Percentiles rank a stretch among this genome's conserved stretches.
Evolutionary conservation across 2,888 invertebrate genomes (phyloP).

Genomic region (Heliconius hortense): DNA sequence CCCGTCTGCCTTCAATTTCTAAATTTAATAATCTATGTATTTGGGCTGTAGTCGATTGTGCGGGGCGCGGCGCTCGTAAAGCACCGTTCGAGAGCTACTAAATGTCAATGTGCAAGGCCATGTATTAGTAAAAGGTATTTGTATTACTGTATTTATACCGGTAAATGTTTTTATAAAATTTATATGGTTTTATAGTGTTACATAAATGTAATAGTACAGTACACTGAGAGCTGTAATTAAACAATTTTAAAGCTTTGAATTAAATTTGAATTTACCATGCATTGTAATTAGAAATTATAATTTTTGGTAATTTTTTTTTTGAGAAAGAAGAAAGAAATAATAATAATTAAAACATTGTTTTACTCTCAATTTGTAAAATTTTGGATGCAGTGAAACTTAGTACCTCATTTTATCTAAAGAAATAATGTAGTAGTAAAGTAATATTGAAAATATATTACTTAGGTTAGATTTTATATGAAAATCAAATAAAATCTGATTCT

Average conservation of each 20-base stretch:
- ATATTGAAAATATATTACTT: too few species aligned
- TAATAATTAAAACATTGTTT: background rate
- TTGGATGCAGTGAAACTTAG: background rate
- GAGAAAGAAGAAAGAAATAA: too few species aligned
- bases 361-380: background rate
- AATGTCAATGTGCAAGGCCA: constrained; percentile 68
- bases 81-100: constrained; percentile 62
- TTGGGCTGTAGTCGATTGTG: constrained; percentile 44
- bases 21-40: constrained; percentile 49
- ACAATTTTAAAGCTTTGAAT: too few species aligned
- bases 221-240: too few species aligned
- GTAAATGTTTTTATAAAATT: background rate
- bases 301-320: too few species aligned
- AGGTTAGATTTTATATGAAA: too few species aligned
- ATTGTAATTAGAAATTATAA: too few species aligned
- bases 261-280: too few species aligned
- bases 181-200: background rate
- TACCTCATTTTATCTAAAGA: too few species aligned
- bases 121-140: constrained; percentile 44
- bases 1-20: constrained; percentile 43
- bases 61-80: constrained; percentile 56
- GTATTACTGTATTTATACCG: background rate
- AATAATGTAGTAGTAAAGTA: too few species aligned
- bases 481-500: too few species aligned
- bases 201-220: too few species aligned